These are phyloP conservation scores for Marcusenius ussheri DNA, from an alignment of 2,113 vertebrate genomes.

Conservation along the genomic window DNA sequence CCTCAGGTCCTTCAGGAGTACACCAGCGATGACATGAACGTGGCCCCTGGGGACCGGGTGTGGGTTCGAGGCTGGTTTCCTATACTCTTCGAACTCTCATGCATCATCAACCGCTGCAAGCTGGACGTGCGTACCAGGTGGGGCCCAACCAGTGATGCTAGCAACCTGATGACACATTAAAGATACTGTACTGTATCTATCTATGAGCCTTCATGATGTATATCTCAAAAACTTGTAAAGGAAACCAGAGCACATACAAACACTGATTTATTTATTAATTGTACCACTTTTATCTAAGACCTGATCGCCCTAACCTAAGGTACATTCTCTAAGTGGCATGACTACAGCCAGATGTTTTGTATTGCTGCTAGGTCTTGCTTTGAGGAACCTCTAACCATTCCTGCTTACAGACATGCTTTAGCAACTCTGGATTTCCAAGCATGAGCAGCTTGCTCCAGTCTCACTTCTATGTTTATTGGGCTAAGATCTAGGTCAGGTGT, in stretches of 20 bases:
- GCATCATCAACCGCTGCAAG: slow-evolving; percentile 96
- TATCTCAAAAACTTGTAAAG: neutral
- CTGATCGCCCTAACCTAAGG: neutral
- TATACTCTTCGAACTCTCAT: slow-evolving; percentile 93
- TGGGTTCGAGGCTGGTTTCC: slow-evolving; percentile 99
- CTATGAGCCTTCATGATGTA: neutral
- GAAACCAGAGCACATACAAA: neutral
- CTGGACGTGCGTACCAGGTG: slow-evolving; percentile 91
- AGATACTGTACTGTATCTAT: neutral
- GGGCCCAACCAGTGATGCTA: neutral
- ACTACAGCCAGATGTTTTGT: neutral
- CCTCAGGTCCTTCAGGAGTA: slow-evolving; percentile 86
- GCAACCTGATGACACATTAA: neutral
- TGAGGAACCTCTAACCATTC: neutral
- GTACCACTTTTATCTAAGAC: neutral
- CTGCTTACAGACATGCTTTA: neutral
- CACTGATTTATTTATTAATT: neutral
- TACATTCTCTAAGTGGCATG: neutral
- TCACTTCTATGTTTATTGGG: too few relatives aligned
- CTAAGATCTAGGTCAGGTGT: too few relatives aligned
- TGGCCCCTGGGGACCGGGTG: slow-evolving; percentile 87
- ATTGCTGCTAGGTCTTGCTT: neutral
- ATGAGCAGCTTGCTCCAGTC: neutral
- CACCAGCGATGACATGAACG: slow-evolving; percentile 97
- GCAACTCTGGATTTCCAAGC: neutral